Conservation (phyloP, 1,140 invertebrate species). For the Drosophila nasuta region DNA sequence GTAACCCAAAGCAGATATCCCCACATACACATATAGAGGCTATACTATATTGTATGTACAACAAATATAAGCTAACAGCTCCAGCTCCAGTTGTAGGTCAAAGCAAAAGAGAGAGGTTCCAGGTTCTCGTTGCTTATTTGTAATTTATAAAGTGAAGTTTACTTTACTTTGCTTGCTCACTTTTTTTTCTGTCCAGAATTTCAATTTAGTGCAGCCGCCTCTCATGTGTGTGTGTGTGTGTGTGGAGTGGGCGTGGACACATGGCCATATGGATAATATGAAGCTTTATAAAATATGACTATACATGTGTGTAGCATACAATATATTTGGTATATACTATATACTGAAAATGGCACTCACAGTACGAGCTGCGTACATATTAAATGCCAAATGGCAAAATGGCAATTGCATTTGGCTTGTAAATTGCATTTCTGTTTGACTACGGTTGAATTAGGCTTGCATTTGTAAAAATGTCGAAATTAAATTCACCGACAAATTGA, state of each 20-base stretch:
- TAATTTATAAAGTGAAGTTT: conserved; percentile 80
- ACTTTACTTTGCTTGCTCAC: conserved; percentile 47
- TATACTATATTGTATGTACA: conserved; percentile 12
- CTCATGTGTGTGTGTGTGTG: conserved; percentile 2
- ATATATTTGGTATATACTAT: too few species aligned
- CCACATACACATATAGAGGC: background rate
- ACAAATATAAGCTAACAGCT: background rate
- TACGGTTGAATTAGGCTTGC: conserved; percentile 29
- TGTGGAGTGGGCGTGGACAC: conserved; percentile 19
- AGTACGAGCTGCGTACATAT: conserved; percentile 34
- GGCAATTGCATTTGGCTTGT: conserved; percentile 3
- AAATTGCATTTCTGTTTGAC: conserved; percentile 56
- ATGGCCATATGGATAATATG: conserved; percentile 39
- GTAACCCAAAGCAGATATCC: background rate
- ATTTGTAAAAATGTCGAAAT: conserved; percentile 33
- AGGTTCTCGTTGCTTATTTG: conserved; percentile 69
- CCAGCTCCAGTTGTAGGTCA: conserved; percentile 29
- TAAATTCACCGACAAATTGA: conserved; percentile 39
- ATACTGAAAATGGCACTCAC: conserved; percentile 14
- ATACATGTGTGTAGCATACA: background rate
- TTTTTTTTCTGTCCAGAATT: conserved; percentile 37
- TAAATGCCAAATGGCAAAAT: conserved; percentile 44
- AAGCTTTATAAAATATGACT: conserved; percentile 49
- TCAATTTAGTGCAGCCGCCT: conserved; percentile 49
- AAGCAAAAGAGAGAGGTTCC: conserved; percentile 11